These are phyloP conservation scores for Aphidius colemani DNA, from an alignment of 2,888 invertebrate genomes.

Conservation along the genomic window DNA sequence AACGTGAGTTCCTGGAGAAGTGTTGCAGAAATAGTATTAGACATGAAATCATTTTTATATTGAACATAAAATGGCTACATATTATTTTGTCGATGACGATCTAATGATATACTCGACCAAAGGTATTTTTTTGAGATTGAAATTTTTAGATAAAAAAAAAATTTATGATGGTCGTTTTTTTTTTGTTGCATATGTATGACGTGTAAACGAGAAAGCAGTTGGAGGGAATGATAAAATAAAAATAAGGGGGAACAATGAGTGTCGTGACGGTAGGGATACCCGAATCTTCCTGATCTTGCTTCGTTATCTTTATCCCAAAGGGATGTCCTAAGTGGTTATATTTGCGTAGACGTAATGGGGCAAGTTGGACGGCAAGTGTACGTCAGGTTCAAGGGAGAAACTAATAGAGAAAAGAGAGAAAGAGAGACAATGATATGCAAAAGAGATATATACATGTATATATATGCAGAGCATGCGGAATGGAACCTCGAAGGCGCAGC, in stretches of 20 bases:
- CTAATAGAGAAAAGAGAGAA: slow-evolving; percentile 23
- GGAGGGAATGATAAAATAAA: slow-evolving; percentile 1
- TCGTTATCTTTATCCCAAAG: slow-evolving; percentile 38
- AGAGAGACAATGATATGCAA: slow-evolving; percentile 28
- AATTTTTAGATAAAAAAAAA: background rate
- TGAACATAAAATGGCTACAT: too few species aligned
- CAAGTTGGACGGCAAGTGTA: slow-evolving; percentile 44
- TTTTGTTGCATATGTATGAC: background rate
- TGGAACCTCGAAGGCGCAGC: background rate
- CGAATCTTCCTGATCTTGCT: slow-evolving; percentile 32
- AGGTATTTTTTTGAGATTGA: background rate
- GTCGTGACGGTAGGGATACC: slow-evolving; percentile 22
- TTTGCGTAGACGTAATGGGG: slow-evolving; percentile 52
- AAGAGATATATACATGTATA: too few species aligned
- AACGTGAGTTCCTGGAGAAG: background rate
- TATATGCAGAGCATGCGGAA: background rate
- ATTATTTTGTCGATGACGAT: background rate
- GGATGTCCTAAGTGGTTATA: slow-evolving; percentile 48
- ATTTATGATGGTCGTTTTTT: background rate
- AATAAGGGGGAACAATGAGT: slow-evolving; percentile 16
- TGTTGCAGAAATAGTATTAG: too few species aligned
- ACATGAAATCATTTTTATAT: too few species aligned
- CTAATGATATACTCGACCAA: slow-evolving; percentile 5
- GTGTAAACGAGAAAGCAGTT: slow-evolving; percentile 7
- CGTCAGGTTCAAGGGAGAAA: slow-evolving; percentile 17